A percentile compares a stretch with the other conserved stretches of the same genome.
phyloP scores from a whole-genome alignment of 37 sponge, comb jelly and placozoan genomes.

The Haliclona indistincta region DNA sequence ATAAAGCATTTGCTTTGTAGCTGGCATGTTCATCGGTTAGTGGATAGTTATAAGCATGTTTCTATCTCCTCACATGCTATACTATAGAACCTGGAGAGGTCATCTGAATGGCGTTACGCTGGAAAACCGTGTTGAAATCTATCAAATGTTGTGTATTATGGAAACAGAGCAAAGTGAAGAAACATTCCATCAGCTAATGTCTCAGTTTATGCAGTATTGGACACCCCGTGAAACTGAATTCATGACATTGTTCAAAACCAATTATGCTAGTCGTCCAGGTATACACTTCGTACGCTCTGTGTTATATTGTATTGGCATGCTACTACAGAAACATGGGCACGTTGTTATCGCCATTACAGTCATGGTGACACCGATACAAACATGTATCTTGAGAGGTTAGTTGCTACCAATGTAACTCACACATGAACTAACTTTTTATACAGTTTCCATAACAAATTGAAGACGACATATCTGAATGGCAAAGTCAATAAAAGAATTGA shows the following conservation, averaged over 20 bases:
- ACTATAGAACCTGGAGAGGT: slow-evolving; percentile 15
- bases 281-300: background rate
- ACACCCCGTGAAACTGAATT: slow-evolving; percentile 4
- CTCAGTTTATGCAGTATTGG: slow-evolving; percentile 4
- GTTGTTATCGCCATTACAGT: slow-evolving; percentile 8
- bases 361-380: slow-evolving; percentile 45
- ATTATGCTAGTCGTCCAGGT: slow-evolving; percentile 17
- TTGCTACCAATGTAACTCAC: background rate
- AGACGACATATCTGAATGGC: slow-evolving; percentile 38
- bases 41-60: background rate
- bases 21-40: slow-evolving; percentile 36
- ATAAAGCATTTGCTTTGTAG: slow-evolving; percentile 24
- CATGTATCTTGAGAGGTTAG: slow-evolving; percentile 36
- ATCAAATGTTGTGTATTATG: slow-evolving; percentile 15
- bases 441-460: slow-evolving; percentile 46
- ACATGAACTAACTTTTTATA: background rate
- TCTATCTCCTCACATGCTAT: background rate
- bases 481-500: slow-evolving; percentile 42
- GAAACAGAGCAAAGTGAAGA: background rate
- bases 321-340: slow-evolving; percentile 34
- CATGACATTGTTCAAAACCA: background rate
- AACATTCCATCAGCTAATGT: background rate
- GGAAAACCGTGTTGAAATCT: background rate
- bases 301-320: background rate
- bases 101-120: background rate